Percentiles rank a stretch among this genome's conserved stretches.
Evolutionary conservation across 2,888 invertebrate genomes (phyloP).

Genomic region (Apamea monoglypha): DNA sequence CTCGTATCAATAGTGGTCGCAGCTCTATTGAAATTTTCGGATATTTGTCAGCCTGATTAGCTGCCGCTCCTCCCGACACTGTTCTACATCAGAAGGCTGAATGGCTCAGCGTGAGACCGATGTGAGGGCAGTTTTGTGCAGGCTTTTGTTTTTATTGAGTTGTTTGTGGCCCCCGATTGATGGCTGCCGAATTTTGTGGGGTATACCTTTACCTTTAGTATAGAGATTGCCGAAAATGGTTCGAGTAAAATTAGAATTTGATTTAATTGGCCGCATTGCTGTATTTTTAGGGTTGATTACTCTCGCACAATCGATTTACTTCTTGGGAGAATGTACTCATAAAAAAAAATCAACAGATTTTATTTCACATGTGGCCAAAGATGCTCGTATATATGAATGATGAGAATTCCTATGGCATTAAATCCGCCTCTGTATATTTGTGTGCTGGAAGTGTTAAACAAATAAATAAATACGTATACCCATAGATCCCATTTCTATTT

Average conservation of each 20-base stretch:
- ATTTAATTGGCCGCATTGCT: constrained; percentile 26
- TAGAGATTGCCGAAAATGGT: constrained; percentile 26
- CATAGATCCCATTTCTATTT: not conserved
- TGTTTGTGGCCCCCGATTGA: constrained; percentile 53
- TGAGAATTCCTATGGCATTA: too few species aligned
- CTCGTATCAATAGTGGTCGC: constrained; percentile 82
- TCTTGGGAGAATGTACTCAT: not conserved
- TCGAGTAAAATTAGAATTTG: not conserved
- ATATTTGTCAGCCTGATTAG: constrained; percentile 90
- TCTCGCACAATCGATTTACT: not conserved
- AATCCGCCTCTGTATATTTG: too few species aligned
- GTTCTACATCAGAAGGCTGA: constrained; percentile 76
- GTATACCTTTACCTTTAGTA: constrained; percentile 14
- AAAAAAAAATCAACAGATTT: not conserved
- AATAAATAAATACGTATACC: too few species aligned
- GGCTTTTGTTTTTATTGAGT: constrained; percentile 72
- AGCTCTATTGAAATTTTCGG: constrained; percentile 85
- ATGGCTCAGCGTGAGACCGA: constrained; percentile 85
- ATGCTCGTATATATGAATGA: too few species aligned
- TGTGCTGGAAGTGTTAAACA: too few species aligned
- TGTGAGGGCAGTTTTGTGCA: constrained; percentile 74
- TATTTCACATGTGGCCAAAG: not conserved
- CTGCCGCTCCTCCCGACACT: constrained; percentile 79
- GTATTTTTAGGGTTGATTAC: not conserved
- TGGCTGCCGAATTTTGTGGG: constrained; percentile 45